Evolutionary conservation across 2,113 vertebrate genomes (phyloP).

Genomic region (Laticauda laticaudata): DNA sequence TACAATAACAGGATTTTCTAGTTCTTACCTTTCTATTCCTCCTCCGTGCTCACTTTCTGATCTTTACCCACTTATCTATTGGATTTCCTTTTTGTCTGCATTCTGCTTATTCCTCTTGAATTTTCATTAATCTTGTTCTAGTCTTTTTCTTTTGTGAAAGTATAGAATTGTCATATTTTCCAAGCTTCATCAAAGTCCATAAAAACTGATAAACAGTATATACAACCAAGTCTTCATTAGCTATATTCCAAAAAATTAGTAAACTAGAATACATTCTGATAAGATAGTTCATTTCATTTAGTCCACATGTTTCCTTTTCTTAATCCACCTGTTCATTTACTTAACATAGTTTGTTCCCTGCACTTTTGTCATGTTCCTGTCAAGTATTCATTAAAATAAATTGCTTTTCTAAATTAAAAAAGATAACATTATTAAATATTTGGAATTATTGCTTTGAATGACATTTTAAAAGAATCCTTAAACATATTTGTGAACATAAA

Average conservation of each 20-base stretch:
- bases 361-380: constrained; percentile 1
- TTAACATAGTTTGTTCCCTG: background rate
- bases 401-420: constrained; percentile 46
- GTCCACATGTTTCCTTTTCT: background rate
- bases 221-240: background rate
- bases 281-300: background rate
- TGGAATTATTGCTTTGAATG: constrained; percentile 56
- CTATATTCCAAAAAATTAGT: background rate
- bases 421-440: constrained; percentile 47
- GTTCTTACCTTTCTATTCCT: background rate
- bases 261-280: background rate
- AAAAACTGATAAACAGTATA: background rate
- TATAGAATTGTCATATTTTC: background rate
- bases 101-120: background rate
- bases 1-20: background rate
- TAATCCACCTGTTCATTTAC: constrained; percentile 18
- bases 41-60: background rate
- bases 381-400: constrained; percentile 38
- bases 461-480: constrained; percentile 23
- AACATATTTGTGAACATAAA: constrained; percentile 33
- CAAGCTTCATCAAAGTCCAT: background rate
- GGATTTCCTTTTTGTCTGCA: background rate
- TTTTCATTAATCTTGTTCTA: background rate
- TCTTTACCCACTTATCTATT: background rate
- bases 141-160: background rate